Conservation (phyloP, 1,140 invertebrate species). For the Brachystomella parvula region DNA sequence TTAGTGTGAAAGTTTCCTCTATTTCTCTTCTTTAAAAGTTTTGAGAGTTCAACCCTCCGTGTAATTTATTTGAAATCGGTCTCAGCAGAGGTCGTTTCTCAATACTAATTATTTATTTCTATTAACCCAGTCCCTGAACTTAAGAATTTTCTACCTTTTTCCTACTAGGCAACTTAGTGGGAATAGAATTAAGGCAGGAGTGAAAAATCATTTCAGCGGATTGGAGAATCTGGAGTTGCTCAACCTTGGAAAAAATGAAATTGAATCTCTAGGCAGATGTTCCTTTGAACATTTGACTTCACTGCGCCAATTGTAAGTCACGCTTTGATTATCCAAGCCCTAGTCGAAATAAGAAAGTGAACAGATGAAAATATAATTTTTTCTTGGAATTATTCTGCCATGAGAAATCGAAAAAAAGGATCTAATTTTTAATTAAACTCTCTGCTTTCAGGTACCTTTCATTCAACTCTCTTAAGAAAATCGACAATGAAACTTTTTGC, state of each 20-base stretch:
- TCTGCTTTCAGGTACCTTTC: constrained; percentile 44
- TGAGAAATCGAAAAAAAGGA: too few relatives aligned
- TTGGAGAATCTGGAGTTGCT: constrained; percentile 41
- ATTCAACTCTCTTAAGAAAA: constrained; percentile 41
- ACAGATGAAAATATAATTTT: too few relatives aligned
- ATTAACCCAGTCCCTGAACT: too few relatives aligned
- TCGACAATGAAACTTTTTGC: constrained; percentile 42
- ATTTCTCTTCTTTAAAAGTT: too few relatives aligned
- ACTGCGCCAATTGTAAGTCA: constrained; percentile 42
- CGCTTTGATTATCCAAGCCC: not conserved
- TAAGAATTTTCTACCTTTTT: too few relatives aligned
- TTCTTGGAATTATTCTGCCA: too few relatives aligned
- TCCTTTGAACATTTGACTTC: constrained; percentile 40
- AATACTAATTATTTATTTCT: too few relatives aligned
- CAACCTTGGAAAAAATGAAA: constrained; percentile 43
- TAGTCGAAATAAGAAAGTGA: not conserved
- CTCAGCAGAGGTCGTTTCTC: too few relatives aligned
- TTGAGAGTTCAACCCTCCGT: too few relatives aligned
- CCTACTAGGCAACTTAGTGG: constrained; percentile 24
- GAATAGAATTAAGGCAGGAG: constrained; percentile 25
- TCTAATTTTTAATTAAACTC: too few relatives aligned
- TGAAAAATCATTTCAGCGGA: constrained; percentile 38
- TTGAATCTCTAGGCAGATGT: constrained; percentile 39
- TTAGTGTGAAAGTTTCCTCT: too few relatives aligned
- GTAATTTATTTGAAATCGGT: too few relatives aligned